phyloP scores from a whole-genome alignment of 2,888 invertebrate species.

The Sabellastarte sp. region DNA sequence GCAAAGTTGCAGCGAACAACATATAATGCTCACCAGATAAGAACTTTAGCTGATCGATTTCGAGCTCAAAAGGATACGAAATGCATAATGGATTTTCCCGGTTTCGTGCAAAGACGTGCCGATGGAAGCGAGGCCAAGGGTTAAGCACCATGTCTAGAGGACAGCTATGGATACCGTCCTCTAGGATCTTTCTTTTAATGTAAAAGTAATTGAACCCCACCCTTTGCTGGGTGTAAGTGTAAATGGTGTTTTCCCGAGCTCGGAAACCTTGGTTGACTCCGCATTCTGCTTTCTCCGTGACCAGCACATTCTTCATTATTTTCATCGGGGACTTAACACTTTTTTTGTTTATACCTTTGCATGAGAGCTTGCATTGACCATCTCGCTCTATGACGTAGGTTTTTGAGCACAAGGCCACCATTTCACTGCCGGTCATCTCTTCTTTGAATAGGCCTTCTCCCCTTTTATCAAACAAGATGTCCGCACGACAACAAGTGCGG shows the following conservation, averaged over 20 bases:
- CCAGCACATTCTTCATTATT: too few species aligned
- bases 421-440: background rate
- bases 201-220: background rate
- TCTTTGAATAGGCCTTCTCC: background rate
- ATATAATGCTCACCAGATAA: too few species aligned
- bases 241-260: background rate
- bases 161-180: background rate
- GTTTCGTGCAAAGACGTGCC: too few species aligned
- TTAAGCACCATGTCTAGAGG: background rate
- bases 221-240: background rate
- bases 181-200: background rate
- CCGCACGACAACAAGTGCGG: background rate
- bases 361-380: background rate
- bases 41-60: too few species aligned
- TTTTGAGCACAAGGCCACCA: conserved; percentile 1
- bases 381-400: background rate
- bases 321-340: too few species aligned
- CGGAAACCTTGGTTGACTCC: too few species aligned
- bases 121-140: too few species aligned
- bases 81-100: too few species aligned
- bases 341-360: background rate
- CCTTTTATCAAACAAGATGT: background rate
- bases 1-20: too few species aligned
- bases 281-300: too few species aligned
- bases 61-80: too few species aligned